These are phyloP conservation scores for Calephelis perditalis DNA, from an alignment of 2,888 invertebrate species.

Conservation along the genomic window DNA sequence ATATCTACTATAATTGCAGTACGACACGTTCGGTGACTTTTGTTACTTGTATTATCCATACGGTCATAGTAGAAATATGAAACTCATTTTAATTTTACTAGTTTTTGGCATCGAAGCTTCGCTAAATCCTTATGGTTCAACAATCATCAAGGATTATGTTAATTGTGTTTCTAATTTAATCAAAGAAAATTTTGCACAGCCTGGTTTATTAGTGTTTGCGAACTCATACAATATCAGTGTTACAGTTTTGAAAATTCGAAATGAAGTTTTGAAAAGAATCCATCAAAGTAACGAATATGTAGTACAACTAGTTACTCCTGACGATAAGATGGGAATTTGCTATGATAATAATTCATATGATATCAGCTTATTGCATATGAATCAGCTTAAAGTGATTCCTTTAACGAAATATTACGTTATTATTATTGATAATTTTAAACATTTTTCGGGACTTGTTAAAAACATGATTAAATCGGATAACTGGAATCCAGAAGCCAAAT, in stretches of 20 bases:
- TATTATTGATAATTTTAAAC: conserved; percentile 44
- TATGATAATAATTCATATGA: conserved; percentile 23
- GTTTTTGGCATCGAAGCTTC: conserved; percentile 15
- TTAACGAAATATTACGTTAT: conserved; percentile 52
- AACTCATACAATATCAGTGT: conserved; percentile 42
- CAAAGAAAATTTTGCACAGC: conserved; percentile 40
- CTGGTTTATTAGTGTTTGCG: conserved; percentile 49
- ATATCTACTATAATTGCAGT: not conserved
- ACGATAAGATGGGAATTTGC: conserved; percentile 39
- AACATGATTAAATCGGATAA: conserved; percentile 47
- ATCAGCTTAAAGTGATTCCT: conserved; percentile 39
- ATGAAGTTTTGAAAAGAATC: conserved; percentile 40
- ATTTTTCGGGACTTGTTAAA: conserved; percentile 44
- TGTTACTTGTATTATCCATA: not conserved
- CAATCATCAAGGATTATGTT: conserved; percentile 44
- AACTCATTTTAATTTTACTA: conserved; percentile 12
- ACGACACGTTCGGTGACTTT: not conserved
- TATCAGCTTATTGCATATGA: conserved; percentile 36
- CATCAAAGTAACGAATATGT: conserved; percentile 39
- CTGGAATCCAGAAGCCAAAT: conserved; percentile 61
- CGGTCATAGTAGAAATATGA: conserved; percentile 7
- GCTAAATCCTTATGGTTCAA: conserved; percentile 48
- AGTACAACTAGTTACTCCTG: conserved; percentile 43
- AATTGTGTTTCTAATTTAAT: conserved; percentile 47
- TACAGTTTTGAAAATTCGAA: conserved; percentile 41